Evolutionary conservation across 2,113 vertebrate genomes (phyloP).

Genomic region (Cinclus mexicanus): DNA sequence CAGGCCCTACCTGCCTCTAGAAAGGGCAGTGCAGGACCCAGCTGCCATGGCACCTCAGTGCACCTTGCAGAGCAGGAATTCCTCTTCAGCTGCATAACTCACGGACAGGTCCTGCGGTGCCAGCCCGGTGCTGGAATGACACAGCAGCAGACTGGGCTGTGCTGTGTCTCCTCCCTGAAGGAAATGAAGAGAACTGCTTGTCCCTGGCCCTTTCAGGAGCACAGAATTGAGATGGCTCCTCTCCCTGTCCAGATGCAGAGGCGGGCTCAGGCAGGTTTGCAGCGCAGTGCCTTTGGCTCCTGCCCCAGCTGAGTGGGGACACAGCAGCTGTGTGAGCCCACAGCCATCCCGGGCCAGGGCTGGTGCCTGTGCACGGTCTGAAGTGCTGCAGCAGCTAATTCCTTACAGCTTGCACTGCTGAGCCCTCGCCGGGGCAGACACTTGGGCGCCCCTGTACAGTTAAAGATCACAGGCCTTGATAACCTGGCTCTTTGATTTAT

Average conservation of each 20-base stretch:
- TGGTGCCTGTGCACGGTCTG: background rate
- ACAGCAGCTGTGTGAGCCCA: background rate
- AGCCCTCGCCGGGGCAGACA: slow-evolving; percentile 86
- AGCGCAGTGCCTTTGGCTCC: background rate
- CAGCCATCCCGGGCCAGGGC: background rate
- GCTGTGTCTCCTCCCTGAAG: background rate
- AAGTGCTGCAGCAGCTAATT: slow-evolving; percentile 76
- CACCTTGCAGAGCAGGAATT: background rate
- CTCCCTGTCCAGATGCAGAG: rapidly evolving
- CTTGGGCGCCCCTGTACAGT: slow-evolving; percentile 94
- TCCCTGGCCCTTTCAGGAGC: background rate
- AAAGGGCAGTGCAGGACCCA: background rate
- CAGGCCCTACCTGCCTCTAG: background rate
- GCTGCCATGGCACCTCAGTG: background rate
- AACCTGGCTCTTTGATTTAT: slow-evolving; percentile 96
- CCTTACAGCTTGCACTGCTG: slow-evolving; percentile 87
- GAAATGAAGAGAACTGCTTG: background rate
- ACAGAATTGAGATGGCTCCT: background rate
- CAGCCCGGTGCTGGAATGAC: background rate
- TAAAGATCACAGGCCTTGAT: slow-evolving; percentile 96
- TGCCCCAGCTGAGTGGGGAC: background rate
- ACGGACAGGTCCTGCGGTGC: rapidly evolving
- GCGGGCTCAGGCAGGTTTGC: background rate
- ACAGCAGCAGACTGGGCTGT: background rate
- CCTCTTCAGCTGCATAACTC: background rate